These are phyloP conservation scores for Ibidorhyncha struthersii DNA, from an alignment of 2,113 vertebrate species.

Conservation along the genomic window DNA sequence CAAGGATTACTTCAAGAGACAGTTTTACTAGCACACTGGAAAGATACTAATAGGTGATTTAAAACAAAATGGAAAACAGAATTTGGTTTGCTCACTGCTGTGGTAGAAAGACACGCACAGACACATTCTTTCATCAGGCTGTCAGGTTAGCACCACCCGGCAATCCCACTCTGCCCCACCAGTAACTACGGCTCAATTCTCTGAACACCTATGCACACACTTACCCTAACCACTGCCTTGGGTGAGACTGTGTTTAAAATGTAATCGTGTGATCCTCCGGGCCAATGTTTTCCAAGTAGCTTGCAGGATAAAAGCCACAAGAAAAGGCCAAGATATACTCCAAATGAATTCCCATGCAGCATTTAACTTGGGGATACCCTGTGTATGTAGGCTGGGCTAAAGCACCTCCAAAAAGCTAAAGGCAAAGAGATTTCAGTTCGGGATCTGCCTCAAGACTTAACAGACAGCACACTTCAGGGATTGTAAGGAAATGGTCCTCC, in stretches of 20 bases:
- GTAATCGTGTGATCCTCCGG: neutral
- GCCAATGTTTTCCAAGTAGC: neutral
- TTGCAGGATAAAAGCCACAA: neutral
- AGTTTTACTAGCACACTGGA: neutral
- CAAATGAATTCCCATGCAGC: neutral
- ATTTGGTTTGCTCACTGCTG: neutral
- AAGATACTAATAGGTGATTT: neutral
- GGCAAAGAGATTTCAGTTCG: neutral
- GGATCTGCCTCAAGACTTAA: neutral
- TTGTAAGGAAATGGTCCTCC: neutral
- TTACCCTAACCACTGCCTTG: neutral
- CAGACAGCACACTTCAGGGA: neutral
- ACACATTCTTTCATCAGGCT: neutral
- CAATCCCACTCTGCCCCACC: neutral
- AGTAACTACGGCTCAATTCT: neutral
- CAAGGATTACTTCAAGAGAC: neutral
- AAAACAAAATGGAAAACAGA: neutral
- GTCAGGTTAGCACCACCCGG: fast-evolving
- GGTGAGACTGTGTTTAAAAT: neutral
- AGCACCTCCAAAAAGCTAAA: neutral
- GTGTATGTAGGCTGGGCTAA: neutral
- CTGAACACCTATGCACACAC: neutral
- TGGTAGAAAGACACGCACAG: neutral
- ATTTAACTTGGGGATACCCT: neutral
- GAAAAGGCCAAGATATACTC: neutral